Percentiles rank a stretch among this genome's conserved stretches.
Evolutionary conservation across 2,888 invertebrate genomes (phyloP).

Genomic region (Nephrocerus scutellatus): DNA sequence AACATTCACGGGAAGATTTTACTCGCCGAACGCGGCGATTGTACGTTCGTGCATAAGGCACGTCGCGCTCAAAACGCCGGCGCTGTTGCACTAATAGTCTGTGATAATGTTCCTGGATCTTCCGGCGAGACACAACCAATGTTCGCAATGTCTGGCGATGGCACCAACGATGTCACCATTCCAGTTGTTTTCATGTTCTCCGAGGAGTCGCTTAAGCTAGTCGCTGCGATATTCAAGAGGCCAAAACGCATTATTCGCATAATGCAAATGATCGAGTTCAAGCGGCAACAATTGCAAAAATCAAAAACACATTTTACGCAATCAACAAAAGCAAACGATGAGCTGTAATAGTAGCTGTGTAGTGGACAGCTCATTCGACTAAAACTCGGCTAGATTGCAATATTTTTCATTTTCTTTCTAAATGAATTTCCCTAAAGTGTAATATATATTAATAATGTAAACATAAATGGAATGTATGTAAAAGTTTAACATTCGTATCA

Average conservation of each 20-base stretch:
- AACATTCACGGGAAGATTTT: constrained; percentile 66
- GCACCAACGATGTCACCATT: constrained; percentile 74
- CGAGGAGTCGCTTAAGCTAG: constrained; percentile 64
- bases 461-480: too few species aligned
- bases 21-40: constrained; percentile 83
- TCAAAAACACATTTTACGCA: too few species aligned
- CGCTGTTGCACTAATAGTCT: constrained; percentile 75
- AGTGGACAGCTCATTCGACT: too few species aligned
- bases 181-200: constrained; percentile 87
- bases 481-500: too few species aligned
- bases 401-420: too few species aligned
- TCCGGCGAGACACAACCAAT: constrained; percentile 69
- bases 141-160: constrained; percentile 97
- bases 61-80: constrained; percentile 74
- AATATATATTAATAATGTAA: too few species aligned
- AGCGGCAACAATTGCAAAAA: constrained; percentile 38
- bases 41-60: constrained; percentile 91
- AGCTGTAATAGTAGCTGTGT: too few species aligned
- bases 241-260: constrained; percentile 50
- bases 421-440: too few species aligned
- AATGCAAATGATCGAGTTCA: constrained; percentile 47
- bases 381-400: too few species aligned
- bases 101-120: constrained; percentile 73
- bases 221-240: constrained; percentile 53
- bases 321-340: too few species aligned